Evolutionary conservation across 2,797 vertebrate species (phyloP), one percentile per base, ranked within the genome.

Genomic region (Schizopygopsis malacanthus): DNA sequence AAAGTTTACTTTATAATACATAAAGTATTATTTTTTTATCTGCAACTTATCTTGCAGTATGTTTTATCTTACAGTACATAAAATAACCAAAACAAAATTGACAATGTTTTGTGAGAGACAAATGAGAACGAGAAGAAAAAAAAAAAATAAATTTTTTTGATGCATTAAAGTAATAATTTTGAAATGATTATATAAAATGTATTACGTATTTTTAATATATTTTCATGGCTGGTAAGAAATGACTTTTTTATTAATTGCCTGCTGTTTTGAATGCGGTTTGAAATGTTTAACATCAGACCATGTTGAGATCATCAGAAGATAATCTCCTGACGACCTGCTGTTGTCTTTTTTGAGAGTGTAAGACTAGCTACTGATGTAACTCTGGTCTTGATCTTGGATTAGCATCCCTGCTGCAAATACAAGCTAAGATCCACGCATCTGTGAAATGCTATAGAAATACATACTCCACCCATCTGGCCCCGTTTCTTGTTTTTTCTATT

Each of bases 301-400:
- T 45, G n/a, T 63, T 79, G 39, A 28, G 16, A 79, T 65, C 56
- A 79, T 45, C 77, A 28, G n/a, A 79, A 61, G 37, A 79, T 79
- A 28, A 65, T 45, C n/a, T 45, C 16, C n/a, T 63, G 41, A 33
- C 39, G 45, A 45, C 59, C 41, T 79, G 77, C 77, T 79, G 41
- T 63, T 63, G 15, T 45, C 77, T 63, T 33, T 65, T 79, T 79
- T 56, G 8, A 47, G 59, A 65, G 39, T 4, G 13, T 18, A 28
- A 63, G 39, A 63, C 15, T 12, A 25, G 54, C 22, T 18, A 79
- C 22, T 16, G 37, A 43, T 79, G 37, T 16, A 41, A 33, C 52
- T 20, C 47, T 63, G 41, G 47, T 79, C 54, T 56, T 61, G 76
- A 79, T 43, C 41, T 79, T 63, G 41, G 78, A 65, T 79, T 79